Evolutionary conservation across 2,888 invertebrate genomes (phyloP).

Genomic region (Dinocampus coccinellae): DNA sequence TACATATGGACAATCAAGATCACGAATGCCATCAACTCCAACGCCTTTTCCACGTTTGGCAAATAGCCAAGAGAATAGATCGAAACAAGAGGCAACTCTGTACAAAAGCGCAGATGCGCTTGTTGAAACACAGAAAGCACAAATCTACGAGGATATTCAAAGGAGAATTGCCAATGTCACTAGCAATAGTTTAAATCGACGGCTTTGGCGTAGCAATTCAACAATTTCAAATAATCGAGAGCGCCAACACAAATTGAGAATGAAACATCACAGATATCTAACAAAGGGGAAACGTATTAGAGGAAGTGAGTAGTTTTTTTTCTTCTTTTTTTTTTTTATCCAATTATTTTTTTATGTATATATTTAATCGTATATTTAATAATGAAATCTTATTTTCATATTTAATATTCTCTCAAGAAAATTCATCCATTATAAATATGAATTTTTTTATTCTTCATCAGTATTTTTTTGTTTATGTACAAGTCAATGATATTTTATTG

Average conservation of each 20-base stretch:
- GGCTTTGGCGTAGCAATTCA: slow-evolving; percentile 49
- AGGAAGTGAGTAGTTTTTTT: slow-evolving; percentile 58
- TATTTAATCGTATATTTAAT: too few species aligned
- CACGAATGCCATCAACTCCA: slow-evolving; percentile 16
- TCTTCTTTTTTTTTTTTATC: too few species aligned
- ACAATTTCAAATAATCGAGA: slow-evolving; percentile 45
- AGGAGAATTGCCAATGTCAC: slow-evolving; percentile 57
- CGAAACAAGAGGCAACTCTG: slow-evolving; percentile 20
- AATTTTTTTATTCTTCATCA: too few species aligned
- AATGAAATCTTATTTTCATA: too few species aligned
- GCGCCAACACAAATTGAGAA: slow-evolving; percentile 59
- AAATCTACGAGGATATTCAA: slow-evolving; percentile 60
- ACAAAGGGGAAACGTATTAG: slow-evolving; percentile 61
- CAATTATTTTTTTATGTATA: too few species aligned
- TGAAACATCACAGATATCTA: slow-evolving; percentile 61
- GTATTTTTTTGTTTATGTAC: too few species aligned
- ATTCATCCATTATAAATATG: too few species aligned
- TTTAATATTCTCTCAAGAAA: background rate
- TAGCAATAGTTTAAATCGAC: slow-evolving; percentile 35
- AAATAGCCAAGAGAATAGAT: slow-evolving; percentile 19
- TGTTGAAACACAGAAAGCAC: slow-evolving; percentile 44
- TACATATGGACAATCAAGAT: slow-evolving; percentile 7
- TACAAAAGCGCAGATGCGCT: slow-evolving; percentile 12
- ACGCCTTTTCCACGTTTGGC: slow-evolving; percentile 18
- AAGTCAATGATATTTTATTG: background rate